phyloP scores from a whole-genome alignment of 2,113 vertebrate genomes.

The Mesoclemmys tuberculata region DNA sequence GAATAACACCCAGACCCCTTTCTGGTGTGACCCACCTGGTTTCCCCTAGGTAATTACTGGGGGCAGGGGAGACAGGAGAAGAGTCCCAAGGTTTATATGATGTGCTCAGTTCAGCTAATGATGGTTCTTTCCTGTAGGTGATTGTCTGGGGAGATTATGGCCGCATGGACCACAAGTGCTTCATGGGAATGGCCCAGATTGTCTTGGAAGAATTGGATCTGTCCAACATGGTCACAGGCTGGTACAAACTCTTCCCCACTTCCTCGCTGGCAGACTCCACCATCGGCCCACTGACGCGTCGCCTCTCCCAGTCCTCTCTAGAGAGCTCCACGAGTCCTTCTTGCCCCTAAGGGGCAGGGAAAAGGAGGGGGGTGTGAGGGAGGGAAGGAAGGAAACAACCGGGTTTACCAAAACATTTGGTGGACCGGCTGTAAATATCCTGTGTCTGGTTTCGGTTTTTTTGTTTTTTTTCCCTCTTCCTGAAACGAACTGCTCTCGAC shows the following conservation, averaged over 20 bases:
- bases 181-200: slow-evolving; percentile 99
- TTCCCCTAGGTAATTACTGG: neutral
- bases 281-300: slow-evolving; percentile 92
- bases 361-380: neutral
- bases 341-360: slow-evolving; percentile 82
- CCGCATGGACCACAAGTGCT: slow-evolving; percentile 99
- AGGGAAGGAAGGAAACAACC: neutral
- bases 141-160: slow-evolving; percentile 99
- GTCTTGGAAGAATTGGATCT: slow-evolving; percentile 97
- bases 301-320: slow-evolving; percentile 97
- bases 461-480: slow-evolving; percentile 26
- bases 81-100: neutral
- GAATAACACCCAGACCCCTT: neutral
- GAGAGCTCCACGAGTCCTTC: slow-evolving; percentile 98
- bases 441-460: neutral
- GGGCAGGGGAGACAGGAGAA: neutral
- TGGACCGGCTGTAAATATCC: slow-evolving; percentile 77
- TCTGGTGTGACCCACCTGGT: neutral
- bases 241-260: slow-evolving; percentile 99
- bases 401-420: neutral
- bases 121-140: slow-evolving; percentile 78
- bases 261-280: slow-evolving; percentile 96
- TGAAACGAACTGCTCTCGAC: neutral
- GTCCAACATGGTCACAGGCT: slow-evolving; percentile 87
- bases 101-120: neutral